Conservation (phyloP, 2,888 invertebrate species). For the Oxytorus armatus region DNA sequence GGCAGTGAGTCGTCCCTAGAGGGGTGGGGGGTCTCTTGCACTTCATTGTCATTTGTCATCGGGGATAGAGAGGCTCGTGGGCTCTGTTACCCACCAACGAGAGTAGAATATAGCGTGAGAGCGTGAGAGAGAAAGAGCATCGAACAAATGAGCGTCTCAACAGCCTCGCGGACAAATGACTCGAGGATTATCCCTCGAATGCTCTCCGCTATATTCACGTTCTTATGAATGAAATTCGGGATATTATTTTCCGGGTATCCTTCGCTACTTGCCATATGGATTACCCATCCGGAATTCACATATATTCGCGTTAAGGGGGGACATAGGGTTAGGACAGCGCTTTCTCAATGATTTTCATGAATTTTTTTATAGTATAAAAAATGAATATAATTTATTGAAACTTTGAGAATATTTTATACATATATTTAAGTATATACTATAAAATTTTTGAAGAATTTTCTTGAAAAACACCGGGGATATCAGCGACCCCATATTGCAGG, state of each 20-base stretch:
- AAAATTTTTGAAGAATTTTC: too few species aligned
- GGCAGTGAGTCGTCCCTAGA: constrained; percentile 53
- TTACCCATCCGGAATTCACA: constrained; percentile 24
- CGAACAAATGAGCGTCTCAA: constrained; percentile 83
- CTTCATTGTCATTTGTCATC: constrained; percentile 84
- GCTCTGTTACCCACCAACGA: constrained; percentile 38
- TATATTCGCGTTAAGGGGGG: constrained; percentile 39
- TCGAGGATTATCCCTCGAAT: constrained; percentile 82
- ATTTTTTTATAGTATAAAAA: too few species aligned
- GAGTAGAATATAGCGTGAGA: constrained; percentile 19
- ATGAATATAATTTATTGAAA: too few species aligned
- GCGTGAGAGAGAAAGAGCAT: constrained; percentile 11
- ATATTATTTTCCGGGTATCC: constrained; percentile 66
- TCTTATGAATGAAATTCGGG: constrained; percentile 69
- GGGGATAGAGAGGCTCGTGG: constrained; percentile 72
- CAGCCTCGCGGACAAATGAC: constrained; percentile 80
- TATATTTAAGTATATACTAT: too few species aligned
- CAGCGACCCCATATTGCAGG: too few species aligned
- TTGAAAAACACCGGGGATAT: too few species aligned
- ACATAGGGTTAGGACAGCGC: too few species aligned
- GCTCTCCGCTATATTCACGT: constrained; percentile 59
- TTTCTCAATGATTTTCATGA: too few species aligned
- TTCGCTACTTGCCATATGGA: constrained; percentile 35
- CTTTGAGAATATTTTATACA: too few species aligned
- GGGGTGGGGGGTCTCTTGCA: constrained; percentile 68